A percentile compares a stretch with the other conserved stretches of the same genome.
Conservation (phyloP, 2,113 vertebrate genomes). For the Hyperopisus bebe region DNA sequence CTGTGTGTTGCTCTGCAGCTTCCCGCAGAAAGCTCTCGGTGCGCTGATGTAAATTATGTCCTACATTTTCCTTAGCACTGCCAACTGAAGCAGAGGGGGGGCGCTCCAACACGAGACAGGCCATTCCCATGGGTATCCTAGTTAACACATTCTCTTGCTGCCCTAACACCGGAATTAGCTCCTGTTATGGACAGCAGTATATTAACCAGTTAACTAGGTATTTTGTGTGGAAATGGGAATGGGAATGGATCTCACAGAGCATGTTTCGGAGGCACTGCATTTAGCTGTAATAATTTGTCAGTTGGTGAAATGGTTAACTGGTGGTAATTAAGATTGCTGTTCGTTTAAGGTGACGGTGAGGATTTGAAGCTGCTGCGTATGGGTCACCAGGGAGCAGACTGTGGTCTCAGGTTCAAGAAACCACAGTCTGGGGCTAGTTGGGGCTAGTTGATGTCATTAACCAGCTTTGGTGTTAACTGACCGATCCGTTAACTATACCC, state of each 20-base stretch:
- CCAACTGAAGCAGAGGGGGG: neutral
- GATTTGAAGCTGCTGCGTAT: neutral
- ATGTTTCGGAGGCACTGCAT: neutral
- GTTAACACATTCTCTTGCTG: neutral
- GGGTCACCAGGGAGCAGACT: neutral
- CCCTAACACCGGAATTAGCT: neutral
- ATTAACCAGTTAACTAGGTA: neutral
- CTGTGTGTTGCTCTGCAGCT: neutral
- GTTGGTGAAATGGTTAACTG: neutral
- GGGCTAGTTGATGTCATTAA: neutral
- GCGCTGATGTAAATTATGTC: neutral
- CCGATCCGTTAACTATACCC: neutral
- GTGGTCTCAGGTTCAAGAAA: neutral
- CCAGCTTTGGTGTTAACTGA: neutral
- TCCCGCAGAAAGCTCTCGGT: neutral
- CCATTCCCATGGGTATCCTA: neutral
- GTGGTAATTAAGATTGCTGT: neutral
- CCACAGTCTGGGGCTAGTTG: neutral
- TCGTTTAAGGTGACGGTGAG: neutral
- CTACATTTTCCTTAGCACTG: neutral
- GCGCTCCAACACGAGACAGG: neutral
- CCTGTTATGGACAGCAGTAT: constrained; percentile 48
- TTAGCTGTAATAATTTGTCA: neutral
- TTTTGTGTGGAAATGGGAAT: neutral
- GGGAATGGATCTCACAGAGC: neutral